Base-by-base conservation (phyloP, 2,888 invertebrate species). In the Rugalucina vietnamica region DNA sequence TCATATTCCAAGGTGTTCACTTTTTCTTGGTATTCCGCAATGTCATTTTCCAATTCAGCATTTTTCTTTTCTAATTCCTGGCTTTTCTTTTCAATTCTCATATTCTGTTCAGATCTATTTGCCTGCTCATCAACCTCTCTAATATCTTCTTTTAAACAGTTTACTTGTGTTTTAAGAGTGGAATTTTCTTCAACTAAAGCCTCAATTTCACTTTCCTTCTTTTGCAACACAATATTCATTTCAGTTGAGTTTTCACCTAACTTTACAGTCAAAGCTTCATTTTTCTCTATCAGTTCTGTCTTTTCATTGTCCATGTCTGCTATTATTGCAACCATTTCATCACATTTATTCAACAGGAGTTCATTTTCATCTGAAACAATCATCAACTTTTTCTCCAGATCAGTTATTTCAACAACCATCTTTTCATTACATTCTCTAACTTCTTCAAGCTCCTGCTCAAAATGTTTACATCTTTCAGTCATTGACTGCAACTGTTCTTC, bases 371-470 rank as follows among this genome's bases (percentile, higher is more conserved):
- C 76, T 65, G 60, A 60, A 10, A 81, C 49, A 39, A 74, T 71
- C 21, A 74, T 60, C 32, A 87, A 50, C 69, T 85, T 80, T 50
- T 75, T 27, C 39, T 84, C 77, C 1, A 80, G 72, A 14, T 71
- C 82, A 29, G 86, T 78, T 43, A 88, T 54, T 43, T 87, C 85
- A 36, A 37, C 18, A 10, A 82, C 72, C 37, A 88, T 84, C 24
- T 82, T 82, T 54, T 89, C 90, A 84, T 88, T 90, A 72, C 90
- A 86, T 18, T 79, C 76, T 21, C 83, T 81, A 32, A 89, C 39
- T 76, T 88, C 87, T 54, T 86, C 75, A 34, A 84, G 76, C 49
- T 85, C 88, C 34, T 77, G 71, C 65, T 89, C 82, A 10, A 88
- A 76, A 73, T 82, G 85, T 34, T 78, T 73, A 39, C 85, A 79